These are phyloP conservation scores for Stigmatopora argus DNA, from an alignment of 2,113 vertebrate genomes.

Conservation along the genomic window DNA sequence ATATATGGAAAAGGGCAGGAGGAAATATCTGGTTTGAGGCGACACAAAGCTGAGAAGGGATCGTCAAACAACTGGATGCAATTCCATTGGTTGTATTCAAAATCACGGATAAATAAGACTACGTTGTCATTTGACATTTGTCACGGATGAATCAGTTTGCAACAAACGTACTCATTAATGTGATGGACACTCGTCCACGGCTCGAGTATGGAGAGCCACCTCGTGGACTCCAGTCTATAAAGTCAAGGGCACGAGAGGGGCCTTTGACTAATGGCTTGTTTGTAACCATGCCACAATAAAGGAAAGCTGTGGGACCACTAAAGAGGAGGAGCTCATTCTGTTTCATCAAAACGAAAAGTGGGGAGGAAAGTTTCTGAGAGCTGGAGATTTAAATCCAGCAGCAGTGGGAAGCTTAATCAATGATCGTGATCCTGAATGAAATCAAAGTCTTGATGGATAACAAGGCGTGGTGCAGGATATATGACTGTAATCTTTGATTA, in stretches of 20 bases:
- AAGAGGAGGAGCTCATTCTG: slow-evolving; percentile 29
- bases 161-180: slow-evolving; percentile 45
- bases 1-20: not conserved
- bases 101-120: not conserved
- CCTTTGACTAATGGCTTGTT: slow-evolving; percentile 55
- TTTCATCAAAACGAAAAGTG: slow-evolving; percentile 26
- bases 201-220: slow-evolving; percentile 51
- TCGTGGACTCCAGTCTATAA: slow-evolving; percentile 59
- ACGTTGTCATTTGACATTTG: slow-evolving; percentile 40
- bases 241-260: slow-evolving; percentile 55
- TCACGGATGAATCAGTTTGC: slow-evolving; percentile 47
- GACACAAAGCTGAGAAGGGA: not conserved
- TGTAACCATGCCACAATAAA: slow-evolving; percentile 30
- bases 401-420: slow-evolving; percentile 14
- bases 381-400: slow-evolving; percentile 6
- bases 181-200: slow-evolving; percentile 44
- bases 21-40: not conserved
- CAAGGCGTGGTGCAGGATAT: slow-evolving; percentile 20
- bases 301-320: slow-evolving; percentile 26
- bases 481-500: slow-evolving; percentile 50
- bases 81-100: not conserved
- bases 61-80: slow-evolving; percentile 7
- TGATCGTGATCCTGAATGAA: slow-evolving; percentile 11
- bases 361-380: slow-evolving; percentile 2
- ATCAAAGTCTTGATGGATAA: slow-evolving; percentile 3